These are phyloP conservation scores for Scaptomyza graminum DNA, from an alignment of 1,140 invertebrate genomes.

Conservation along the genomic window DNA sequence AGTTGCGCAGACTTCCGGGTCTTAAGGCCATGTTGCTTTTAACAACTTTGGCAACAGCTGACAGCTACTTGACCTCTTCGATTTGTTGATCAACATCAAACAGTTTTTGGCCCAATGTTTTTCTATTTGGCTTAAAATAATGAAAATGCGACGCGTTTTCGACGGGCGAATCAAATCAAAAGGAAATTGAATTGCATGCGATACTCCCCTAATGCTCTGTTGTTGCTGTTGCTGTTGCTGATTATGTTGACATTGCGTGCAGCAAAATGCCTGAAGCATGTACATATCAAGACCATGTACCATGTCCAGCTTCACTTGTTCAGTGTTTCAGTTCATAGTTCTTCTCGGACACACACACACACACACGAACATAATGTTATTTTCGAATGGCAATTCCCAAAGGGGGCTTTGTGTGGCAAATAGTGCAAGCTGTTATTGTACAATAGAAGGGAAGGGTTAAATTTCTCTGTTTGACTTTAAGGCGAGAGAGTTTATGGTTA, in stretches of 20 bases:
- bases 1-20: background rate
- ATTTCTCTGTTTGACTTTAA: conserved; percentile 13
- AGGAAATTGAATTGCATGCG: conserved; percentile 77
- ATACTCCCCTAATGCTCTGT: conserved; percentile 13
- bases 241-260: conserved; percentile 79
- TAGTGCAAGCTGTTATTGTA: conserved; percentile 11
- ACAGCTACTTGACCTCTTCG: conserved; percentile 25
- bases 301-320: conserved; percentile 34
- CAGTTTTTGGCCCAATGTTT: background rate
- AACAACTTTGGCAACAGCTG: conserved; percentile 13
- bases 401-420: background rate
- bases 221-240: conserved; percentile 15
- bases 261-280: conserved; percentile 53
- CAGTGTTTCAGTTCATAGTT: background rate
- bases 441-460: conserved; percentile 33
- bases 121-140: conserved; percentile 45
- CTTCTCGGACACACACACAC: background rate
- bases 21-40: background rate
- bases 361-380: conserved; percentile 60
- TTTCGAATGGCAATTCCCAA: conserved; percentile 57
- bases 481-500: background rate
- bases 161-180: conserved; percentile 49
- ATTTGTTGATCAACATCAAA: conserved; percentile 5
- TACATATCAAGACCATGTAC: background rate
- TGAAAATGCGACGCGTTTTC: conserved; percentile 40